Evolutionary conservation across 2,888 invertebrate genomes (phyloP), one percentile per base, ranked within the genome.

Genomic region (Epinotia brunnichana): DNA sequence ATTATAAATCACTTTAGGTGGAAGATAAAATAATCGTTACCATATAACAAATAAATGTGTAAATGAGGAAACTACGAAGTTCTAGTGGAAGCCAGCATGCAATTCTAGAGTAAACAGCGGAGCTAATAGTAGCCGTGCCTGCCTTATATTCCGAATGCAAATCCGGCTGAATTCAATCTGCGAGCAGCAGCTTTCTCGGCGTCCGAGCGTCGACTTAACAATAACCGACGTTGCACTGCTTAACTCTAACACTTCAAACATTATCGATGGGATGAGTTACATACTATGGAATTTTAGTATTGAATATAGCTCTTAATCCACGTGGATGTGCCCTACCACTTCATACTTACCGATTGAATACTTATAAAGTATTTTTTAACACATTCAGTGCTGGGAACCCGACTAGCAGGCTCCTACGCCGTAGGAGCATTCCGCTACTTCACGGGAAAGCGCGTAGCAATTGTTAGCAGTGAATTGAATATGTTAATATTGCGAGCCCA

Each of bases 91-190:
- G 53, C 24, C 24, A 19, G 41, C 63, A 71, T 67, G 60, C 59
- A 66, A 66, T 41, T 51, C 24, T 59, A 41, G n/a, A 72, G 62
- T 51, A 73, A 73, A 51, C 68, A 48, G 15, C 24, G 48, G 13
- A 21, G 17, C 57, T 62, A 63, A 44, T 29, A 48, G 35, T 48
- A 29, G 48, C 56, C 59, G 10, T 39, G 35, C 41, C 54, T 71
- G 51, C 64, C 57, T 63, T 63, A 41, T 44, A 73, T 41, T 63
- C 41, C 17, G 59, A 62, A 68, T 73, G 73, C 63, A 73, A 73
- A 73, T 73, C 57, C 68, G 29, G 51, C 24, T 51, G 62, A 57
- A 73, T 73, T 69, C 68, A 73, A 73, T 73, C 57, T 69, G 70
- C 66, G 24, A 51, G 39, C 71, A 17, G 66, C 53, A 59, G 71